Percentiles rank a stretch among this genome's conserved stretches.
Conservation (phyloP, 1,140 invertebrate genomes). For the Samia ricini region DNA sequence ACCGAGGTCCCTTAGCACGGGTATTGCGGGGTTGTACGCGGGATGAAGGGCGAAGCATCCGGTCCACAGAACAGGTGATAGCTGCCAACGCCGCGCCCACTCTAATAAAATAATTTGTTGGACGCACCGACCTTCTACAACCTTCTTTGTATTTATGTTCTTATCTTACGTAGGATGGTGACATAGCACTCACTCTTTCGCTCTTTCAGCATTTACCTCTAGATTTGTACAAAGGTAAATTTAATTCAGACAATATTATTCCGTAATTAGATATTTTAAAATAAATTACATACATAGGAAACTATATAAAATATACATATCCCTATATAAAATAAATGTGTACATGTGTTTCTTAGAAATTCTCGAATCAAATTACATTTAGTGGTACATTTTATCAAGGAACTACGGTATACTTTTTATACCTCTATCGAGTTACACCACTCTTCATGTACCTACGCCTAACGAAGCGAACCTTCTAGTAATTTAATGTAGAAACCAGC, state of each 20-base stretch:
- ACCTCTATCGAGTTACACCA: no score
- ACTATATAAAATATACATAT: no score
- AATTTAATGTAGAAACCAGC: no score
- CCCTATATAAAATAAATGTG: no score
- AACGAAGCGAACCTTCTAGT: no score
- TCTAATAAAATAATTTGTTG: conserved; percentile 44
- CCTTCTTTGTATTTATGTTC: conserved; percentile 52
- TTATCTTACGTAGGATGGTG: conserved; percentile 14
- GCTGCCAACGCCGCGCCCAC: conserved; percentile 43
- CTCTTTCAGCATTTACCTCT: background rate
- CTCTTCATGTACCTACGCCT: no score
- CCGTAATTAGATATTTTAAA: no score
- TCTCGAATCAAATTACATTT: no score
- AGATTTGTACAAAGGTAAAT: background rate
- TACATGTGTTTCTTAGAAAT: no score
- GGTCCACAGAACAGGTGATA: conserved; percentile 63
- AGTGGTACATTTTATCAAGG: no score
- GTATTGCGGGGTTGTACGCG: conserved; percentile 27
- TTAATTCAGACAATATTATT: conserved; percentile 4
- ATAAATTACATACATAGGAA: no score
- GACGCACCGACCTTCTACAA: conserved; percentile 60
- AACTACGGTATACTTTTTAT: no score
- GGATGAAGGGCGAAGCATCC: conserved; percentile 57
- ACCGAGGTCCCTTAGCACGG: conserved; percentile 14
- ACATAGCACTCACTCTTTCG: conserved; percentile 4